A percentile compares a stretch with the other conserved stretches of the same genome.
These are phyloP conservation scores for Parotocinclus haroldoi DNA, from an alignment of 2,797 vertebrate species.

Conservation along the genomic window DNA sequence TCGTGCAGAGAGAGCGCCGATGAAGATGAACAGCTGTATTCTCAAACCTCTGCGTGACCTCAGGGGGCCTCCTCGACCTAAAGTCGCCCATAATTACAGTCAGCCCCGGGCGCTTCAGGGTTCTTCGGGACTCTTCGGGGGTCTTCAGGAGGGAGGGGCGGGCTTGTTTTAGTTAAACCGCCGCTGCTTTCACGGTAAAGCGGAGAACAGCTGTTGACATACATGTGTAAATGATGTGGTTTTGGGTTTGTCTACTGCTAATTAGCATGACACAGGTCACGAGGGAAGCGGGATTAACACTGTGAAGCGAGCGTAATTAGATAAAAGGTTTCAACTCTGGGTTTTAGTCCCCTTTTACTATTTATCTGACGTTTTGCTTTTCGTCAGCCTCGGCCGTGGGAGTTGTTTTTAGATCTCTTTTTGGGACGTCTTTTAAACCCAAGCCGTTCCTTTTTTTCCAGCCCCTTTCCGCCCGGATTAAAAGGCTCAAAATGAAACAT, in stretches of 20 bases:
- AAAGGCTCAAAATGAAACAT: no score
- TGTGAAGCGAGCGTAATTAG: no score
- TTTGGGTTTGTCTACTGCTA: slow-evolving; percentile 29
- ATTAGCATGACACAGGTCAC: slow-evolving; percentile 29
- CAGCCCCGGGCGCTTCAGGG: background rate
- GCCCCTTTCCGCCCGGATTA: no score
- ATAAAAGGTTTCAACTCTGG: no score
- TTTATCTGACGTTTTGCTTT: no score
- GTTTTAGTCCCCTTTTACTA: background rate
- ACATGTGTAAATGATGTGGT: slow-evolving; percentile 38
- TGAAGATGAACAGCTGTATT: slow-evolving; percentile 21
- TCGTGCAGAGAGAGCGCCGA: slow-evolving; percentile 8
- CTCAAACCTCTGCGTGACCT: slow-evolving; percentile 31
- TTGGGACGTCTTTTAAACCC: no score
- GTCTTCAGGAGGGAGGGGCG: slow-evolving; percentile 8
- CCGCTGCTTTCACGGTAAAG: slow-evolving; percentile 18
- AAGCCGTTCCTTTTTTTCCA: no score
- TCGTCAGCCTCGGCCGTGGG: no score
- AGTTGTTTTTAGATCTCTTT: no score
- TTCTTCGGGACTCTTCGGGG: background rate
- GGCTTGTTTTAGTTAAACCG: slow-evolving; percentile 14
- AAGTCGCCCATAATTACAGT: slow-evolving; percentile 36
- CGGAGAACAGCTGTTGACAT: slow-evolving; percentile 35
- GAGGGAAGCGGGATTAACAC: background rate
- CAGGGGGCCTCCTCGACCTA: slow-evolving; percentile 20